A percentile compares a stretch with the other conserved stretches of the same genome.
phyloP scores from a whole-genome alignment of 2,797 vertebrate genomes.

The Cyprinodon diabolis region DNA sequence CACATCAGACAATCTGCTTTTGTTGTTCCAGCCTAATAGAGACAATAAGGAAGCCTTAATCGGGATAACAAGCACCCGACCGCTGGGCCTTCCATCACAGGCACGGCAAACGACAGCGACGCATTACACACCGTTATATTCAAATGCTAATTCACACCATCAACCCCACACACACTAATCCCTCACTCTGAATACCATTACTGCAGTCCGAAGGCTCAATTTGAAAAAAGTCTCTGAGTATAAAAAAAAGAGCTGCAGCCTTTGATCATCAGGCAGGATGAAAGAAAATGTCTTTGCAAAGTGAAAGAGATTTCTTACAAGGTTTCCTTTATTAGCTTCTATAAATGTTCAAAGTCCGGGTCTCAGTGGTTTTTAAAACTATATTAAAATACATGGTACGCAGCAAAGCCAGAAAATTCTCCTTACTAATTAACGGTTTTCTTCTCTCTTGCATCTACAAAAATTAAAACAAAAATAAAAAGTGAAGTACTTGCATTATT shows the following conservation, averaged over 20 bases:
- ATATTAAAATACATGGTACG: not conserved
- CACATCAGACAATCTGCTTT: conserved; percentile 24
- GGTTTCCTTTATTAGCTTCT: conserved; percentile 10
- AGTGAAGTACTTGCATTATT: too few species aligned
- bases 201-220: conserved; percentile 31
- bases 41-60: conserved; percentile 13
- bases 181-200: conserved; percentile 49
- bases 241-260: conserved; percentile 31
- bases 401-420: not conserved
- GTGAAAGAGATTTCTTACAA: conserved; percentile 5
- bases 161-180: conserved; percentile 16
- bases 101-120: conserved; percentile 17
- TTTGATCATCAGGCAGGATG: conserved; percentile 52
- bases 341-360: conserved; percentile 10
- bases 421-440: not conserved
- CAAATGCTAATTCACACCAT: conserved; percentile 34
- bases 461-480: not conserved
- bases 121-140: conserved; percentile 11
- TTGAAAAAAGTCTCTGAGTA: conserved; percentile 43
- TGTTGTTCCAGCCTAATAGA: conserved; percentile 23
- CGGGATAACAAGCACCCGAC: conserved; percentile 23
- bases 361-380: not conserved
- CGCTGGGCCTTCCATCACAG: conserved; percentile 24
- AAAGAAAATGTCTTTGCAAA: conserved; percentile 38
- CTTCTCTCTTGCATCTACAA: not conserved